Conservation (phyloP, 2,113 vertebrate species). For the Marmota monax region DNA sequence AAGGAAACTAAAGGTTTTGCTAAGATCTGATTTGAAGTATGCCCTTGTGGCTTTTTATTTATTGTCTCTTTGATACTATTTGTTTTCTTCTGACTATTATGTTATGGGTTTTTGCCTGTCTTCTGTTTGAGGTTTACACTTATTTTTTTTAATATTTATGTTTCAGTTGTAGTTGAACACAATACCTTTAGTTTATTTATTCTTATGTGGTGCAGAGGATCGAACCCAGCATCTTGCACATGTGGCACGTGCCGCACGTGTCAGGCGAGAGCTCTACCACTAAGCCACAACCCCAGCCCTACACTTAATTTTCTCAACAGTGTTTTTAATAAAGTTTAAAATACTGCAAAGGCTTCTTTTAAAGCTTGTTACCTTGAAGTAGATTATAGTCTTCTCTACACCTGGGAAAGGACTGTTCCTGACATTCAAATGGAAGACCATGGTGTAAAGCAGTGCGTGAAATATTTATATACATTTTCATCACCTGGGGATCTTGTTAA, state of each 20-base stretch:
- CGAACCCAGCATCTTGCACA: too few relatives aligned
- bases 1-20: slow-evolving; percentile 11
- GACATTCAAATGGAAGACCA: slow-evolving; percentile 55
- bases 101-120: slow-evolving; percentile 2
- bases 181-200: too few relatives aligned
- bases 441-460: slow-evolving; percentile 43
- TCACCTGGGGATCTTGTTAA: slow-evolving; percentile 65
- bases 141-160: slow-evolving; percentile 40
- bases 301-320: slow-evolving; percentile 62
- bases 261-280: too few relatives aligned
- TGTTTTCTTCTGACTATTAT: slow-evolving; percentile 17
- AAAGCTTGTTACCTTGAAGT: slow-evolving; percentile 49
- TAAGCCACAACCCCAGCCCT: too few relatives aligned
- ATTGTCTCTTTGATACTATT: not conserved
- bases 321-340: slow-evolving; percentile 62
- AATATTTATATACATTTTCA: slow-evolving; percentile 60
- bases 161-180: too few relatives aligned
- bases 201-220: too few relatives aligned
- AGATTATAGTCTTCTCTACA: slow-evolving; percentile 41
- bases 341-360: slow-evolving; percentile 53
- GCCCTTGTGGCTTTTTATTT: not conserved
- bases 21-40: slow-evolving; percentile 9
- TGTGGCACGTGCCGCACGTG: too few relatives aligned
- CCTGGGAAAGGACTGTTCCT: slow-evolving; percentile 33
- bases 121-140: slow-evolving; percentile 43